Conservation (phyloP, 2,888 invertebrate genomes). For the Margaritifera margaritifera region DNA sequence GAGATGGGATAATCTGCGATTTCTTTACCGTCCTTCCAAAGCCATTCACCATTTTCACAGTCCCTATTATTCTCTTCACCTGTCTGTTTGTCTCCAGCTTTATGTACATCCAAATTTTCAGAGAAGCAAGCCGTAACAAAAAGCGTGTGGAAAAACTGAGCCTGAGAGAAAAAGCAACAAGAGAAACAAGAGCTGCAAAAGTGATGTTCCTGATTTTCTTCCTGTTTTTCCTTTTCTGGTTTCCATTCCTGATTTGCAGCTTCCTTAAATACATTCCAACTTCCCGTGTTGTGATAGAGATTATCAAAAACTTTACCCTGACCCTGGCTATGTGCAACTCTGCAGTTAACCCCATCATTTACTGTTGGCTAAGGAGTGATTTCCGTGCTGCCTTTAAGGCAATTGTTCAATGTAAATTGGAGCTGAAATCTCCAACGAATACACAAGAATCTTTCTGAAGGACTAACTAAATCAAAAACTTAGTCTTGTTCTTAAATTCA, state of each 20-base stretch:
- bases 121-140: slow-evolving; percentile 25
- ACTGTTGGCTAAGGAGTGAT: slow-evolving; percentile 24
- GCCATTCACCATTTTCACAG: slow-evolving; percentile 32
- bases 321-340: slow-evolving; percentile 23
- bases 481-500: too few species aligned
- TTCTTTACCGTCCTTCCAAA: slow-evolving; percentile 38
- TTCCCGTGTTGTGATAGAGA: slow-evolving; percentile 22
- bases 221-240: slow-evolving; percentile 47
- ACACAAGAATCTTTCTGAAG: too few species aligned
- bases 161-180: too few species aligned
- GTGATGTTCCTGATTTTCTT: slow-evolving; percentile 38
- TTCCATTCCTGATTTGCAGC: slow-evolving; percentile 37
- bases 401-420: neutral
- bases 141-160: slow-evolving; percentile 8
- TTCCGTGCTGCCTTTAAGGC: slow-evolving; percentile 33
- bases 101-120: slow-evolving; percentile 28
- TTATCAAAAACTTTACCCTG: slow-evolving; percentile 35
- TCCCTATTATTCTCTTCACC: slow-evolving; percentile 21
- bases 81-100: slow-evolving; percentile 9
- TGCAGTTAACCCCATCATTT: too few species aligned
- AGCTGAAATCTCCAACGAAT: too few species aligned
- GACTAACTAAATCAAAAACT: too few species aligned
- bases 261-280: slow-evolving; percentile 33
- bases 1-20: slow-evolving; percentile 22
- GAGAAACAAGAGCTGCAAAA: slow-evolving; percentile 30